Evolutionary conservation across 2,888 invertebrate species (phyloP).

Genomic region (Xestia rhomboidea): DNA sequence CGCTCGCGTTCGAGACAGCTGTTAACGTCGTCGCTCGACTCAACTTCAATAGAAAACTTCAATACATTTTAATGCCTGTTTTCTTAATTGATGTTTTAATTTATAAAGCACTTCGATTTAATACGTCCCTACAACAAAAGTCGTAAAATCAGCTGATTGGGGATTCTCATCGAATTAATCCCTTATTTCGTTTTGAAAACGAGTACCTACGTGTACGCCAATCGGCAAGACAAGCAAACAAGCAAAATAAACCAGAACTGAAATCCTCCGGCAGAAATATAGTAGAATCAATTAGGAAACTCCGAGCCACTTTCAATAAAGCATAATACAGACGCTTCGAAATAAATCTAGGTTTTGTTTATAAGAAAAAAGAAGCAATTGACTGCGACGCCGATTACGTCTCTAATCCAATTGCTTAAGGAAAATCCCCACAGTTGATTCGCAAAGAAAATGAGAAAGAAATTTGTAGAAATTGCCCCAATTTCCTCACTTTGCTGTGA

Average conservation of each 20-base stretch:
- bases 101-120: too few relatives aligned
- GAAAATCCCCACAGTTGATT: constrained; percentile 61
- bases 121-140: too few relatives aligned
- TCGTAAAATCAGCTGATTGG: too few relatives aligned
- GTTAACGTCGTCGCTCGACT: too few relatives aligned
- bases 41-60: too few relatives aligned
- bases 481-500: constrained; percentile 56
- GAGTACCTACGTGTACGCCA: too few relatives aligned
- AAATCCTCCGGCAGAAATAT: neutral
- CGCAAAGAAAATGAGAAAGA: constrained; percentile 60
- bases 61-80: too few relatives aligned
- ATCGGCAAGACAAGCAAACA: too few relatives aligned
- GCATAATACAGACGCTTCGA: constrained; percentile 22
- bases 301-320: constrained; percentile 23
- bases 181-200: too few relatives aligned
- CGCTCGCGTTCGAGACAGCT: too few relatives aligned
- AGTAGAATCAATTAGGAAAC: constrained; percentile 27
- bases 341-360: constrained; percentile 47
- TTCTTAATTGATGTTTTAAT: too few relatives aligned
- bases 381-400: constrained; percentile 61
- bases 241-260: neutral
- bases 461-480: constrained; percentile 65
- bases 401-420: constrained; percentile 63
- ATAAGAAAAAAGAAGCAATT: constrained; percentile 50
- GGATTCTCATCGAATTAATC: too few relatives aligned